A percentile compares a stretch with the other conserved stretches of the same genome.
Conservation (phyloP, 2,113 vertebrate genomes). For the Oncorhynchus keta region DNA sequence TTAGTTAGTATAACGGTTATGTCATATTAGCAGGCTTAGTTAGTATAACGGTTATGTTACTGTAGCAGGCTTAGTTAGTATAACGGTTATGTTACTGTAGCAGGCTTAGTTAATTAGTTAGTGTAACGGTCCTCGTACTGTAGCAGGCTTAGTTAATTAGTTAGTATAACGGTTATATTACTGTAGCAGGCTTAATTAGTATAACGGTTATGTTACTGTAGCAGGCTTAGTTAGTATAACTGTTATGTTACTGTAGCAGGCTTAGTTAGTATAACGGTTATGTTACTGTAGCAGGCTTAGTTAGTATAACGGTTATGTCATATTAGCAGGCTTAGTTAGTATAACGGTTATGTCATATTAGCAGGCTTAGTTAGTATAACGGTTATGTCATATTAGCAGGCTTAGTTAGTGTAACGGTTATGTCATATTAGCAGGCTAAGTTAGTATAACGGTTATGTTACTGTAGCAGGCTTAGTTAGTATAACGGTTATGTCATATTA, state of each 20-base stretch:
- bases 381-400: too few species aligned
- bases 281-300: too few species aligned
- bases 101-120: background rate
- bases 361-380: too few species aligned
- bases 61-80: background rate
- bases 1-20: too few species aligned
- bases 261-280: background rate
- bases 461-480: background rate
- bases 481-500: too few species aligned
- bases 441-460: too few species aligned
- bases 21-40: too few species aligned
- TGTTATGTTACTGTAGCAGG: background rate
- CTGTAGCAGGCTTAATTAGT: too few species aligned
- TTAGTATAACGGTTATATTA: too few species aligned
- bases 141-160: too few species aligned
- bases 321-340: background rate
- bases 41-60: background rate
- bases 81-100: background rate
- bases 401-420: background rate
- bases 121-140: too few species aligned
- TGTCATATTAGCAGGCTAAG: too few species aligned
- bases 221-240: background rate
- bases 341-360: background rate
- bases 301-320: background rate
- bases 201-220: background rate